Evolutionary conservation across 2,113 vertebrate genomes (phyloP).

Genomic region (Amazona guildingii): DNA sequence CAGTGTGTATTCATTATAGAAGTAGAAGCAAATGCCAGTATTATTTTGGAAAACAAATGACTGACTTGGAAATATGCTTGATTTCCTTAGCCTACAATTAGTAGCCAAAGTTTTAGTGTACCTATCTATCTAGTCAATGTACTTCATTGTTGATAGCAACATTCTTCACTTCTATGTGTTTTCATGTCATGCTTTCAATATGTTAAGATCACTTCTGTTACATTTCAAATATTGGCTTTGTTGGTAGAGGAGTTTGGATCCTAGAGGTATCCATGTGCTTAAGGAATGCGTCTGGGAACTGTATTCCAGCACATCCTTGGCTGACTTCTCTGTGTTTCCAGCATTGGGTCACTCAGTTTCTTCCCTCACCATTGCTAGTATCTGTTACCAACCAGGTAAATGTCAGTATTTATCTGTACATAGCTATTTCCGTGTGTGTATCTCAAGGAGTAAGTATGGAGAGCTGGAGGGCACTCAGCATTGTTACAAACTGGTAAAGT

Average conservation of each 20-base stretch:
- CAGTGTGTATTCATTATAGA: neutral
- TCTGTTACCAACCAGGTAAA: neutral
- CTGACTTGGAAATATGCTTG: accelerated
- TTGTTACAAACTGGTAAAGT: neutral
- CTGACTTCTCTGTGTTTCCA: neutral
- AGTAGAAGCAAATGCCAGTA: neutral
- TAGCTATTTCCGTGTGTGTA: neutral
- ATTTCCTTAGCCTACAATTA: neutral
- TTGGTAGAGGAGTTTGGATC: neutral
- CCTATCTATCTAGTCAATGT: neutral
- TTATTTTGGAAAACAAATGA: neutral
- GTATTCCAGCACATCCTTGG: neutral
- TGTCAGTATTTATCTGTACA: neutral
- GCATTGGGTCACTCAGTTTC: neutral
- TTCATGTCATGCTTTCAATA: neutral
- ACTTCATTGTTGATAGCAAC: neutral
- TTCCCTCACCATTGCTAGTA: neutral
- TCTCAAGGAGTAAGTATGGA: neutral
- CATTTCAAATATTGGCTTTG: neutral
- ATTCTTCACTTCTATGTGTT: neutral
- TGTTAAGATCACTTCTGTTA: neutral
- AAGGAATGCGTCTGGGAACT: neutral
- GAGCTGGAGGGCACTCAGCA: neutral
- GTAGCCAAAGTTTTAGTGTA: neutral
- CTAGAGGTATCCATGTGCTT: neutral